Evolutionary conservation across 2,113 vertebrate species (phyloP).

Genomic region (Felis chaus): DNA sequence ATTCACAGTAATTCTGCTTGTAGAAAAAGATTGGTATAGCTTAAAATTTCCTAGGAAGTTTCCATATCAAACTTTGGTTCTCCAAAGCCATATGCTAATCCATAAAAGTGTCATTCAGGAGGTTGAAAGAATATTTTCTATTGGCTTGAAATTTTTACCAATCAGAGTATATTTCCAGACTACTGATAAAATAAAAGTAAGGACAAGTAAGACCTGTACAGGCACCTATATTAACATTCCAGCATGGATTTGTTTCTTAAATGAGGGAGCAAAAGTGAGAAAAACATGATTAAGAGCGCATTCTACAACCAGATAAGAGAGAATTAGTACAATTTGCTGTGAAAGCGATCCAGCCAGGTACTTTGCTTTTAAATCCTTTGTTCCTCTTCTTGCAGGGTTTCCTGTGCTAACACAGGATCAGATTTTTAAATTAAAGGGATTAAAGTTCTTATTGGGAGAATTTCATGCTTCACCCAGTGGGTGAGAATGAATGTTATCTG

Average conservation of each 20-base stretch:
- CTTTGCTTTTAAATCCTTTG: background rate
- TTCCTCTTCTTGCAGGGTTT: slow-evolving; percentile 21
- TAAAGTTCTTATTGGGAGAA: slow-evolving; percentile 37
- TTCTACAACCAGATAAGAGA: slow-evolving; percentile 25
- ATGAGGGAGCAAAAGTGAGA: background rate
- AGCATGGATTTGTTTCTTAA: slow-evolving; percentile 32
- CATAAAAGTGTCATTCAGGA: background rate
- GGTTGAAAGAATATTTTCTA: slow-evolving; percentile 13
- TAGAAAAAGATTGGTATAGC: background rate
- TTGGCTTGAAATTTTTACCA: slow-evolving; percentile 16
- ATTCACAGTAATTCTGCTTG: background rate
- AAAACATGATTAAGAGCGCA: background rate
- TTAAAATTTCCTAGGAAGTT: slow-evolving; percentile 12
- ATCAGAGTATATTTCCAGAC: background rate
- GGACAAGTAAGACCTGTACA: background rate
- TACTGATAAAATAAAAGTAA: slow-evolving; percentile 38
- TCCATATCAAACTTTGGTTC: background rate
- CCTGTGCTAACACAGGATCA: slow-evolving; percentile 56
- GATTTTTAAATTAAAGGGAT: slow-evolving; percentile 57
- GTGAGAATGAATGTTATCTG: background rate
- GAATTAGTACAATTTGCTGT: background rate
- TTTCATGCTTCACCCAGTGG: slow-evolving; percentile 34
- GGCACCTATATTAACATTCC: background rate
- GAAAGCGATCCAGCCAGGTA: background rate
- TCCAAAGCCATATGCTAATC: background rate